Evolutionary conservation across 2,888 invertebrate genomes (phyloP).

Genomic region (Xanthia togata): DNA sequence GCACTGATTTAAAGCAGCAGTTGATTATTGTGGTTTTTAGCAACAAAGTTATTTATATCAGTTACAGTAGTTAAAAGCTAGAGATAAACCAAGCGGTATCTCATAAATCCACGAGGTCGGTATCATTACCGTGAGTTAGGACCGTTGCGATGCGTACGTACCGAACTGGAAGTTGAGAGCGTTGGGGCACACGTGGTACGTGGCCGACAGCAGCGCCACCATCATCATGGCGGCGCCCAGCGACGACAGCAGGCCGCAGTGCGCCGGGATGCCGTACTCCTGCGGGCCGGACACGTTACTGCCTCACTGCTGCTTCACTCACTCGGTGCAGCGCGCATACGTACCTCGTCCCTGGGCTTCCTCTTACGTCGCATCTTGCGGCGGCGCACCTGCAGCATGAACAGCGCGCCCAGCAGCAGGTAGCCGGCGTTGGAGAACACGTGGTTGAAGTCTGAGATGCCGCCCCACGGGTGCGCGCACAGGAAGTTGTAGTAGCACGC

Average conservation of each 20-base stretch:
- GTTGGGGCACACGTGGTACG: slow-evolving; percentile 97
- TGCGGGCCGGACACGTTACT: slow-evolving; percentile 66
- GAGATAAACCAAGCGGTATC: neutral
- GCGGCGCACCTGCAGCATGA: slow-evolving; percentile 92
- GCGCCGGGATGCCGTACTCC: slow-evolving; percentile 94
- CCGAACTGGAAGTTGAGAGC: slow-evolving; percentile 97
- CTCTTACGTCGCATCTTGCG: slow-evolving; percentile 73
- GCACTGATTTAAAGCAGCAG: too few species aligned
- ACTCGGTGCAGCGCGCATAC: neutral
- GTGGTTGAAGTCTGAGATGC: slow-evolving; percentile 96
- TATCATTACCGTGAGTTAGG: neutral
- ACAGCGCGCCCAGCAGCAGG: slow-evolving; percentile 94
- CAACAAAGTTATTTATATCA: too few species aligned
- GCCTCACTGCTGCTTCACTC: neutral
- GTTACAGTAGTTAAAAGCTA: neutral
- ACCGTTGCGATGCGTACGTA: slow-evolving; percentile 71
- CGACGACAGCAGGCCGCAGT: slow-evolving; percentile 96
- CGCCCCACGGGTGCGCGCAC: slow-evolving; percentile 95
- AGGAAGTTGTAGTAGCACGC: slow-evolving; percentile 97
- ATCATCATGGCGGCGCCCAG: slow-evolving; percentile 96
- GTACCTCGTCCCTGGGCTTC: slow-evolving; percentile 77
- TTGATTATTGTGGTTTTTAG: too few species aligned
- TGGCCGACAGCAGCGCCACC: slow-evolving; percentile 96
- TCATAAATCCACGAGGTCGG: neutral
- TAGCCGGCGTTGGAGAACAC: slow-evolving; percentile 96